Evolutionary conservation across 2,113 vertebrate genomes (phyloP).

Genomic region (Uropsilus gracilis): DNA sequence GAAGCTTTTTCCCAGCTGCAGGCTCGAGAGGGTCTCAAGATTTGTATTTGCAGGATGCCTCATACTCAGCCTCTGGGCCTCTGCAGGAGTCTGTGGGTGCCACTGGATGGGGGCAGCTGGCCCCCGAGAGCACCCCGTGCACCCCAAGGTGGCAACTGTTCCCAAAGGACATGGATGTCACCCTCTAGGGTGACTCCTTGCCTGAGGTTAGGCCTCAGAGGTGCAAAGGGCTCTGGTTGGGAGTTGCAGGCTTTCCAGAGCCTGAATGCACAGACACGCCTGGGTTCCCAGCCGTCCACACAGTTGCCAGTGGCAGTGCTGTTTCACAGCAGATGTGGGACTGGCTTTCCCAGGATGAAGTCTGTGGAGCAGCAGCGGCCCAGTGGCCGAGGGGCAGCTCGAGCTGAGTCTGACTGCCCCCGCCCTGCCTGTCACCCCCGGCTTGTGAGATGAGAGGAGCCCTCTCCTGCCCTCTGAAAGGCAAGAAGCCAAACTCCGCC

Average conservation of each 20-base stretch:
- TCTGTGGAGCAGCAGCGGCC: background rate
- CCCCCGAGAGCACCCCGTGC: accelerated
- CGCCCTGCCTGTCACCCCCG: background rate
- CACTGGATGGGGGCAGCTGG: too few relatives aligned
- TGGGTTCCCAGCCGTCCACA: background rate
- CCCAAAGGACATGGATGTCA: background rate
- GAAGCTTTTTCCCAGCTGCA: background rate
- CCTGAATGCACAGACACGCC: accelerated
- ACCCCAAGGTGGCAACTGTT: background rate
- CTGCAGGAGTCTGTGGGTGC: background rate
- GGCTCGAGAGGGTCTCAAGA: accelerated
- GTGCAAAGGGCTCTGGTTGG: background rate
- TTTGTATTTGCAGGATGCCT: too few relatives aligned
- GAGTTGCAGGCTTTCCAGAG: background rate
- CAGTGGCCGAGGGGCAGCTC: accelerated
- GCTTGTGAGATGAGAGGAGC: background rate
- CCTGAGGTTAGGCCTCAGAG: background rate
- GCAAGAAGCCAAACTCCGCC: background rate
- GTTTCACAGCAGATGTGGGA: background rate
- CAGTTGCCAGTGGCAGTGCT: accelerated
- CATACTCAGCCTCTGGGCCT: background rate
- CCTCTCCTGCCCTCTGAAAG: background rate
- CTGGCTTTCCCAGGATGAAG: background rate
- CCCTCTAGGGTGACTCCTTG: background rate
- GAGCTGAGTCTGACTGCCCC: too few relatives aligned